phyloP scores from a whole-genome alignment of 2,797 vertebrate genomes.

The Gastrophryne carolinensis region DNA sequence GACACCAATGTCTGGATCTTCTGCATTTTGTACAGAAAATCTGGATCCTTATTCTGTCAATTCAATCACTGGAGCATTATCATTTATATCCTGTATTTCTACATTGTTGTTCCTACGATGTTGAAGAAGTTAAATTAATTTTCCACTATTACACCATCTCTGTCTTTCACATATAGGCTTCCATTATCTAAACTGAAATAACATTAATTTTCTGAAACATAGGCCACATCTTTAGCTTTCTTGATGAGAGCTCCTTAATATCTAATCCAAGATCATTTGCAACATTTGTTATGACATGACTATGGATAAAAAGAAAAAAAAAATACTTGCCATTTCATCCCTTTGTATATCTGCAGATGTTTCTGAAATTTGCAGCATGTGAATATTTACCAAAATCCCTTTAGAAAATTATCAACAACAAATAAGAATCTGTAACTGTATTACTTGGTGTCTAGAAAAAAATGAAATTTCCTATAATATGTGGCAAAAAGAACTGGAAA shows the following conservation, averaged over 20 bases:
- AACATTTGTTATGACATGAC: not conserved
- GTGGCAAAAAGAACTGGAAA: too few relatives aligned
- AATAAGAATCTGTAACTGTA: too few relatives aligned
- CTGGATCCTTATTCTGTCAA: constrained; percentile 53
- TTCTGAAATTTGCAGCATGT: too few relatives aligned
- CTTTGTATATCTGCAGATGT: not conserved
- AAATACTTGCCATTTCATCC: not conserved
- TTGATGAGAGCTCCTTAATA: not conserved
- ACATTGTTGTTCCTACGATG: constrained; percentile 65
- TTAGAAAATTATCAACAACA: too few relatives aligned
- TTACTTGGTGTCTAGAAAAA: too few relatives aligned
- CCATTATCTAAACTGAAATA: constrained; percentile 31
- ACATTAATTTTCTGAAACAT: not conserved
- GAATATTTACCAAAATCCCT: too few relatives aligned
- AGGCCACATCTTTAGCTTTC: not conserved
- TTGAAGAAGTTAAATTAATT: constrained; percentile 70
- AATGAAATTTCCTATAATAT: too few relatives aligned
- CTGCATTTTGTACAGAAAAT: too few relatives aligned
- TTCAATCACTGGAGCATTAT: constrained; percentile 62
- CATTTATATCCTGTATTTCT: constrained; percentile 66
- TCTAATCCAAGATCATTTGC: not conserved
- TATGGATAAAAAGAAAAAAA: not conserved
- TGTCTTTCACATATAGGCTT: constrained; percentile 10
- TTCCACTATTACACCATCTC: constrained; percentile 66
- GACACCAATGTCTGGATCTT: constrained; percentile 54